phyloP scores from a whole-genome alignment of 2,888 invertebrate species.

The Spilosoma lubricipeda region DNA sequence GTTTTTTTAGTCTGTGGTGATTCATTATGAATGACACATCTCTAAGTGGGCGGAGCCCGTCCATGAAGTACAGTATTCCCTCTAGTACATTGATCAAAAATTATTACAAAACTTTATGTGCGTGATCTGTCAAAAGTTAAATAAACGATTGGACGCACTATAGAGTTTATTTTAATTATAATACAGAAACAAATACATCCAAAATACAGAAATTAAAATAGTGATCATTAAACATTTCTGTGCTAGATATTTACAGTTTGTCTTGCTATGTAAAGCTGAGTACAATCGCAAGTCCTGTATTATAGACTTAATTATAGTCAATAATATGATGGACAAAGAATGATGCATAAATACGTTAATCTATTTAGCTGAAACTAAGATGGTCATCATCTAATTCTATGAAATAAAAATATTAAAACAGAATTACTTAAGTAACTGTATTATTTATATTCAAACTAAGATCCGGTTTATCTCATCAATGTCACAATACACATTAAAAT shows the following conservation, averaged over 20 bases:
- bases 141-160: no score
- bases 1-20: no score
- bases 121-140: no score
- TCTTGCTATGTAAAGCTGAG: not conserved
- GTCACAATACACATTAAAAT: not conserved
- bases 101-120: no score
- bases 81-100: no score
- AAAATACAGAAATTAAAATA: not conserved
- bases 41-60: no score
- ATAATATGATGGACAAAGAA: not conserved
- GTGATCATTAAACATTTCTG: not conserved
- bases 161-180: not conserved
- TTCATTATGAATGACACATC: no score
- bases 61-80: no score
- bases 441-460: not conserved
- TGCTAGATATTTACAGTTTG: not conserved
- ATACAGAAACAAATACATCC: not conserved
- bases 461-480: conserved; percentile 3
- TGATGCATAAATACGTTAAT: not conserved
- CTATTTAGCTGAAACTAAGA: not conserved
- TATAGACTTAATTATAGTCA: not conserved
- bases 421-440: not conserved
- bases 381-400: not conserved
- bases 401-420: not conserved
- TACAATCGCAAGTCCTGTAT: not conserved